Percentiles rank a stretch among this genome's conserved stretches.
Evolutionary conservation across 2,797 vertebrate species (phyloP).

Genomic region (Botia almorhae): DNA sequence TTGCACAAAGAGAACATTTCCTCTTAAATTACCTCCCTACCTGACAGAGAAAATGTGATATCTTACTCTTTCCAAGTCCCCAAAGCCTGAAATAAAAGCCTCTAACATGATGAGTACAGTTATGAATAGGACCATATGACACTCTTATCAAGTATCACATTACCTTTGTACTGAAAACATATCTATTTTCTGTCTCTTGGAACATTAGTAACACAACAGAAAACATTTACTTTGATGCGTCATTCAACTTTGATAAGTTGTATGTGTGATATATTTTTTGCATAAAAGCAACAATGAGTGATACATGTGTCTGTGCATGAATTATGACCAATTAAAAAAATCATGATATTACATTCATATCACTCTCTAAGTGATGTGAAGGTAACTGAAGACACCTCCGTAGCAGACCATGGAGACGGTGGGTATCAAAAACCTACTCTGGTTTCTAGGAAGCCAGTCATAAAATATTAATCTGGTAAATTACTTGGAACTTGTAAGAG

Average conservation of each 20-base stretch:
- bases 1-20: constrained; percentile 60
- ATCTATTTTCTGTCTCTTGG: constrained; percentile 35
- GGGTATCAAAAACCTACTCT: constrained; percentile 34
- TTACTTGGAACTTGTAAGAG: constrained; percentile 30
- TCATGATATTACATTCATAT: not conserved
- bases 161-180: constrained; percentile 52
- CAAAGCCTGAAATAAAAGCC: constrained; percentile 55
- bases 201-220: constrained; percentile 25
- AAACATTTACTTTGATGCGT: not conserved
- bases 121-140: constrained; percentile 62
- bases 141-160: constrained; percentile 58
- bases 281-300: not conserved
- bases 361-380: constrained; percentile 2
- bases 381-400: constrained; percentile 31
- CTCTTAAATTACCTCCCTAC: constrained; percentile 55
- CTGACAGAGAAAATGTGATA: constrained; percentile 40
- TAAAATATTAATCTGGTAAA: constrained; percentile 39
- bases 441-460: constrained; percentile 33
- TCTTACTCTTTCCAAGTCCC: constrained; percentile 49
- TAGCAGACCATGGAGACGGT: not conserved
- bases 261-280: not conserved
- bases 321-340: not conserved
- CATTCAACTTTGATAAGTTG: too few species aligned
- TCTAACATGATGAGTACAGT: constrained; percentile 44
- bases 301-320: not conserved